Conservation (phyloP, 2,888 invertebrate species). For the Pimpla rufipes region DNA sequence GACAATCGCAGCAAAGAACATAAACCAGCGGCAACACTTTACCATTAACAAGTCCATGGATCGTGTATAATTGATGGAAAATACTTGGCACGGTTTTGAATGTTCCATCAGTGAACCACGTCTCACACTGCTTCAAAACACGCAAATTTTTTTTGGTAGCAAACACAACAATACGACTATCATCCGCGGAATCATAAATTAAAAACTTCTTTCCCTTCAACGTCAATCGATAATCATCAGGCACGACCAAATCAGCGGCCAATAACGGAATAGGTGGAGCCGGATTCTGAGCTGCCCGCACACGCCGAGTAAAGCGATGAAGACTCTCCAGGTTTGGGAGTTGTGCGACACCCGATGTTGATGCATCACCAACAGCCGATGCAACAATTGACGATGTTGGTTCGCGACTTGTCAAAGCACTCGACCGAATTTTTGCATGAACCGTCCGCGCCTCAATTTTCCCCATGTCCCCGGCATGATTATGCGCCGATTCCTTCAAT, state of each 20-base stretch:
- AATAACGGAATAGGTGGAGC: constrained; percentile 2
- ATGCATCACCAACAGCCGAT: background rate
- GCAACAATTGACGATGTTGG: background rate
- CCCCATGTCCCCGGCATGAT: constrained; percentile 6
- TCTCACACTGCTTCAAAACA: constrained; percentile 1
- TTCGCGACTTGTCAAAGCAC: background rate
- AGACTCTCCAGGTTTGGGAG: constrained; percentile 12
- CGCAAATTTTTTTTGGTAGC: constrained; percentile 34
- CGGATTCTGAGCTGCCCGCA: background rate
- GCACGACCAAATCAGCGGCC: background rate
- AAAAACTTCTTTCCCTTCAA: constrained; percentile 31
- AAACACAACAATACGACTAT: constrained; percentile 12
- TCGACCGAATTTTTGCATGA: background rate
- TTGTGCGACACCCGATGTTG: background rate
- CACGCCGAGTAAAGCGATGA: background rate
- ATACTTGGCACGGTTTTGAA: constrained; percentile 43
- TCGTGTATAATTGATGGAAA: constrained; percentile 32
- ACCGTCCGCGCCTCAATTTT: background rate
- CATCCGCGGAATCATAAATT: constrained; percentile 13
- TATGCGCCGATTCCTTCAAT: constrained; percentile 29
- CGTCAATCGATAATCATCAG: background rate
- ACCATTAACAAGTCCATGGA: constrained; percentile 32
- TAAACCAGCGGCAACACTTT: constrained; percentile 50
- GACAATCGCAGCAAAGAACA: constrained; percentile 11
- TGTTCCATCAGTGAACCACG: constrained; percentile 42